Evolutionary conservation across 2,113 vertebrate genomes (phyloP), one percentile per base, ranked within the genome.

Genomic region (Ceuthmochares aereus): DNA sequence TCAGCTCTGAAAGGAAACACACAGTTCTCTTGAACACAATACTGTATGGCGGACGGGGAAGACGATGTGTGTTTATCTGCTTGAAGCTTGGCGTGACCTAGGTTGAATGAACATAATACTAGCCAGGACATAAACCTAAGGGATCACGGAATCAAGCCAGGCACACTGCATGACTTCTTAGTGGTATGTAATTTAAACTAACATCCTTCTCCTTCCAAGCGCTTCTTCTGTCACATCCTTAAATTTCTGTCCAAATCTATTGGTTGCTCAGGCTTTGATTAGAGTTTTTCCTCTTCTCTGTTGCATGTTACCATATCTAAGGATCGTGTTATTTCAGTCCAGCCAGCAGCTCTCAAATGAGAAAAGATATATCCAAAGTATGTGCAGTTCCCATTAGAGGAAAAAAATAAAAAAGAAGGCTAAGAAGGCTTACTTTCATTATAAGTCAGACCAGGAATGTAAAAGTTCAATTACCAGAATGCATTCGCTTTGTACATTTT

Each of bases 401-500:
- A 30, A 9, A 55, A 17, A 29, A 9, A 11, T 16, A 26, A 32
- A 14, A 25, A 36, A 36, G 20, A 16, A 54, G 40, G 40, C 40
- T 40, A 51, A 4, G 2, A 7, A 7, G 3, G 4, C 23, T 93
- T 77, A 25, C 25, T 90, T 90, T 83, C 59, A 51, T 88, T 77
- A 2, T 56, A 76, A 88, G 66, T 52, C 72, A 26, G 16, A 84
- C n/a, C 30, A 81, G 40, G 64, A 74, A 89, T 0, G 3, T 74
- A 60, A 36, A 91, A 92, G 79, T 95, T 94, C 70, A 86, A 77
- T 88, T 93, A 90, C 26, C 43, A 85, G 63, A 74, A 80, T 70
- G 19, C 55, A 86, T 90, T 96, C 90, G 47, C 59, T 94, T 93
- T 90, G 72, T 86, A 54, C 66, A 27, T 52, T 95, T 94, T 87